Base-by-base conservation (phyloP, 2,888 invertebrate genomes). In the Tethea ocularis region DNA sequence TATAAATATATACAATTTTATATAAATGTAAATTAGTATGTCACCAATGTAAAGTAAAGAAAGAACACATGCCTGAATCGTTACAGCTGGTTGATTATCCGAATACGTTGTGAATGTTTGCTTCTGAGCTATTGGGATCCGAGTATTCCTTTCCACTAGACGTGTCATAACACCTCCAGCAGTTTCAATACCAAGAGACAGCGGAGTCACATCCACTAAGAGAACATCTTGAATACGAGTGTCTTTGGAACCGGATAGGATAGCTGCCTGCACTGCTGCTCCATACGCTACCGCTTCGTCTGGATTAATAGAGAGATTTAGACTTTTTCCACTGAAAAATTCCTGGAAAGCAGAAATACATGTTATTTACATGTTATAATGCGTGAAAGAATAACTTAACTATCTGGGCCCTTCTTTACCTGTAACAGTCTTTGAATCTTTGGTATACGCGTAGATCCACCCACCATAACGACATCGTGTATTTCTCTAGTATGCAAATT, bases 201-300 rank as follows among this genome's bases (percentile, higher is more conserved):
- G 80, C 2, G 95, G 97, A 0, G 96, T 95, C 0, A 97, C 96
- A 74, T 98, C 98, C 1, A 98, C 96, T 15, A 98, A 89, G 5
- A 98, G 88, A 0, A 98, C 96, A 72, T 98, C 97, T 84, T 97
- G 96, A 61, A 98, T 96, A 76, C 94, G 95, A 38, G 90, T 87
- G 74, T 94, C 97, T 69, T 86, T 84, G 20, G 86, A 88, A 29
- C 97, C 98, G 20, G 95, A 95, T 20, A 99, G 92, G 69, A 98
- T 98, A 52, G 98, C 98, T 1, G 98, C 98, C 87, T 98, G 98
- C 0, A 98, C 97, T 22, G 98, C 98, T 3, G 98, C 98, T 5
- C 98, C 98, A 79, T 98, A 98, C 0, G 98, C 98, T 1, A 98
- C 97, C 8, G 98, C 97, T 86, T 98, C 97, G 77, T 98, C 97